Evolutionary conservation across 1,140 invertebrate species (phyloP).

Genomic region (Rhyzopertha dominica): DNA sequence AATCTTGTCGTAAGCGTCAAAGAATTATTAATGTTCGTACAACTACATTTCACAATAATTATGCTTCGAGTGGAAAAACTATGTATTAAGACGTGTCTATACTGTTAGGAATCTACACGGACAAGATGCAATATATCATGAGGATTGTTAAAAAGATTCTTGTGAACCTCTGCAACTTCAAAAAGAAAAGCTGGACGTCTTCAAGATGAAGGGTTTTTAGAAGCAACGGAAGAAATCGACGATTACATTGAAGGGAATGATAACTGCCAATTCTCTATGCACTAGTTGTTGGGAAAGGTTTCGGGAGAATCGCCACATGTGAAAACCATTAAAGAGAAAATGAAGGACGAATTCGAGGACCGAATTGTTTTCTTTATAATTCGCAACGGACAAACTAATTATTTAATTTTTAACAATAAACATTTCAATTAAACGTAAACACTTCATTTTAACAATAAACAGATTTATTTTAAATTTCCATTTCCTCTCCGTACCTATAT

Average conservation of each 20-base stretch:
- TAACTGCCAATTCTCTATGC: background rate
- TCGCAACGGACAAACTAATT: no score
- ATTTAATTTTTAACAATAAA: no score
- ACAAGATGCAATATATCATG: conserved; percentile 5
- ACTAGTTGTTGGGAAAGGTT: conserved; percentile 1
- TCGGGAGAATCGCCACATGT: background rate
- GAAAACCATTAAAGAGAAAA: no score
- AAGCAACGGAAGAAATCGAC: background rate
- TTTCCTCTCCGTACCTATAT: no score
- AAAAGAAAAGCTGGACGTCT: background rate
- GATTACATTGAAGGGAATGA: conserved; percentile 4
- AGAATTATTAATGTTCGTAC: background rate
- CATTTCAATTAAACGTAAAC: no score
- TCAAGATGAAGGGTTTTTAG: conserved; percentile 1
- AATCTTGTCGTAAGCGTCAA: background rate
- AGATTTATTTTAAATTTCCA: no score
- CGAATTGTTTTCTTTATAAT: conserved; percentile 4
- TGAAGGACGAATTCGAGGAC: background rate
- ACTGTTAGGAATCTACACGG: background rate
- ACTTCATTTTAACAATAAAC: no score
- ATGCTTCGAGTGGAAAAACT: no score
- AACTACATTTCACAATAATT: background rate
- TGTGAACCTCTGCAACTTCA: background rate
- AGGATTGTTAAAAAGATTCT: conserved; percentile 5
- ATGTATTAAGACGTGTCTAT: background rate